Evolutionary conservation across 92 coral and sea anemone genomes (phyloP), one percentile per base, ranked within the genome.

Genomic region (Porites lobata): DNA sequence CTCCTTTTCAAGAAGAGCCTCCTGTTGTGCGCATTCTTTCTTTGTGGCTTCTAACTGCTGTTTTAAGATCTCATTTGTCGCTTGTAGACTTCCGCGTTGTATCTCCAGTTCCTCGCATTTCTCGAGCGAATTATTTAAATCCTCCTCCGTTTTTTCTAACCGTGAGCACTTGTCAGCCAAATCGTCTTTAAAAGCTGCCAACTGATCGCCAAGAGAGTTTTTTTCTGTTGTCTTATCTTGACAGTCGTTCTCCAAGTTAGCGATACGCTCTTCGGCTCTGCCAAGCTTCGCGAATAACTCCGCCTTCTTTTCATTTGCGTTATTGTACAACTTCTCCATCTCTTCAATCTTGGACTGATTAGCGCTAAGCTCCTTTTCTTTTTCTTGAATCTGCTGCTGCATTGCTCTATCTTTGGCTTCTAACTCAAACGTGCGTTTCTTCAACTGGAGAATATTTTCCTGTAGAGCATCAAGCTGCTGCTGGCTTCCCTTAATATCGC

Each of bases 51-150:
- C 95, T 1, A 93, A 72, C 69, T 91, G 95, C 22, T 86, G 94
- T 64, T 89, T 92, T 20, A 95, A 62, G 64, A 90, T 84, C 72
- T 93, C 98, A 65, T 93, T 93, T 10, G 93, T 94, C 1, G 98
- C 94, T 83, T 90, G 92, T 15, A 93, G 77, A 20, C 98, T 93
- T 43, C 86, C 81, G 9, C 87, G 94, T 38, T 93, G 95, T 24
- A 91, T 79, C 73, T 93, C 98, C 21, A 95, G 91, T 22, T 93
- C 95, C 62, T 83, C 94, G 56, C 88, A 86, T 81, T 74, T 91
- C 72, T 95, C 94, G 19, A 71, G 88, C 21, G 88, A 56, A 24
- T 86, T 80, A 6, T 86, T 76, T 18, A 86, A 71, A 8, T 87
- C 80, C 5, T 75, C 62, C 43, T 62, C 71, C 38, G 78, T 65